A percentile compares a stretch with the other conserved stretches of the same genome.
Conservation (phyloP, 2,888 invertebrate genomes). For the Cerastis rubricosa region DNA sequence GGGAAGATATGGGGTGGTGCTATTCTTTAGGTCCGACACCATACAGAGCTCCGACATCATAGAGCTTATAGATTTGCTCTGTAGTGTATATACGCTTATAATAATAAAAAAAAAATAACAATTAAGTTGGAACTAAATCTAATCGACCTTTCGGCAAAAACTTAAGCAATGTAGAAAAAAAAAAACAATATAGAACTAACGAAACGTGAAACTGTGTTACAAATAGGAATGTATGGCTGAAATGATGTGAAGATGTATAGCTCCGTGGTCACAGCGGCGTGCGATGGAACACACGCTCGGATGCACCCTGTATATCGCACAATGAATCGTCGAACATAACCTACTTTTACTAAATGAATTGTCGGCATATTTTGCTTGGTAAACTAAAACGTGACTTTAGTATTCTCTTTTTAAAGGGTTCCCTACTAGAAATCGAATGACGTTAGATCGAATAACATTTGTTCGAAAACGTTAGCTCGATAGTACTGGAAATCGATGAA, state of each 20-base stretch:
- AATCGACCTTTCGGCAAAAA: neutral
- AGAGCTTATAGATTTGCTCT: too few species aligned
- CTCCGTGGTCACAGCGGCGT: conserved; percentile 58
- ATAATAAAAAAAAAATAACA: too few species aligned
- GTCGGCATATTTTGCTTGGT: conserved; percentile 13
- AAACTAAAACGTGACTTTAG: conserved; percentile 2
- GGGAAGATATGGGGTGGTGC: too few species aligned
- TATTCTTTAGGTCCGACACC: too few species aligned
- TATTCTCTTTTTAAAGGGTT: too few species aligned
- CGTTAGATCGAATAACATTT: too few species aligned
- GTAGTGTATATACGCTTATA: too few species aligned
- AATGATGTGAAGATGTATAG: conserved; percentile 46
- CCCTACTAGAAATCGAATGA: too few species aligned
- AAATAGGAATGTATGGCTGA: conserved; percentile 45
- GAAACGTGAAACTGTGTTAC: conserved; percentile 55
- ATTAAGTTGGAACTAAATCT: neutral
- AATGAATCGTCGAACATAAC: conserved; percentile 42
- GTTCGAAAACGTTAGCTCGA: too few species aligned
- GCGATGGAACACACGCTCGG: conserved; percentile 63
- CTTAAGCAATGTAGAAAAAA: neutral
- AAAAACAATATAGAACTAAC: conserved; percentile 27
- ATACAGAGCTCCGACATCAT: too few species aligned
- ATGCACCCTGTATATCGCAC: conserved; percentile 59
- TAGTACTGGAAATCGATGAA: too few species aligned
- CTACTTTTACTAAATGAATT: conserved; percentile 49